Evolutionary conservation across 2,797 vertebrate genomes (phyloP), one percentile per base, ranked within the genome.

Genomic region (Thunnus albacares): DNA sequence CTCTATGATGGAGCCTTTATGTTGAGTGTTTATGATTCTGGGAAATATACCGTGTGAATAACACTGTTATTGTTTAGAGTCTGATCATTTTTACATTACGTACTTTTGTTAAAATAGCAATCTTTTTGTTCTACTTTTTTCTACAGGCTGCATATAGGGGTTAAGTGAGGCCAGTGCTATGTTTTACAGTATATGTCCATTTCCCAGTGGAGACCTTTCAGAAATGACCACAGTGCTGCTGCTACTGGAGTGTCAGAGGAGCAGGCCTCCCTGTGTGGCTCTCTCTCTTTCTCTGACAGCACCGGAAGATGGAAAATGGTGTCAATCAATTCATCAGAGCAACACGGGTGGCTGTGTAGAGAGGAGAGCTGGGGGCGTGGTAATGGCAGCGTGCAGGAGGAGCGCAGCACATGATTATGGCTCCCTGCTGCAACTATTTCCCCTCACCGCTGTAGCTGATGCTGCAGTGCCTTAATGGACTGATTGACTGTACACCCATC

Each of bases 241-340:
- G 75, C 69, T 79, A 67, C 76, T 66, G 30, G 52, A 51, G 67
- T 60, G 69, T 76, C 87, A 82, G 81, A 83, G 69, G 75, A 83
- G 78, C 72, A 28, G 78, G 79, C 68, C 85, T 75, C 78, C 68
- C 83, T 87, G 79, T 88, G 84, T 84, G 83, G 75, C 75, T 76
- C 47, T 56, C 22, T 56, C n/a, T 55, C 74, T 75, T 71, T 87
- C 75, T 82, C 89, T 91, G 91, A 93, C 92, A 91, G 93, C 83
- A 30, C 85, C 69, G 82, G 89, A 90, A 93, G 94, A 95, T 94
- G 91, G 92, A 92, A 94, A 94, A 95, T 93, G 93, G 92, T 94
- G 94, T 95, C 95, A 94, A 94, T 95, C 94, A 94, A 94, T 94
- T 94, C 92, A 94, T 94, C 93, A 94, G 92, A 90, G 92, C 91